Conservation (phyloP, 2,113 vertebrate species). For the Pimephales promelas region DNA sequence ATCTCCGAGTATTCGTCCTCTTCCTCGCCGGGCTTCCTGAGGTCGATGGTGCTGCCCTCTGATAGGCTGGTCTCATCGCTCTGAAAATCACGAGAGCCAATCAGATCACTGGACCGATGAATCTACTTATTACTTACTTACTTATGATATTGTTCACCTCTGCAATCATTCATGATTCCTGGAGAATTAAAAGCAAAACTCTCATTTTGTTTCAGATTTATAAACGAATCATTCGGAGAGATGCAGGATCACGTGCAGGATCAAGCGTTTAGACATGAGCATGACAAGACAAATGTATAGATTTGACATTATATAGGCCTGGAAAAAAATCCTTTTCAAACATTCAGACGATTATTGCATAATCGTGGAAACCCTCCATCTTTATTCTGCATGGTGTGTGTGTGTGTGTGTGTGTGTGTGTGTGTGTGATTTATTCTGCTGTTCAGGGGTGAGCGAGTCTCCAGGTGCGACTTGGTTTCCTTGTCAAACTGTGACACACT, state of each 20-base stretch:
- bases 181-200: not conserved
- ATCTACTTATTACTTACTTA: not conserved
- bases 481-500: constrained; percentile 21
- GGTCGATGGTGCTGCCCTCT: constrained; percentile 94
- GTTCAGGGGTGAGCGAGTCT: constrained; percentile 20
- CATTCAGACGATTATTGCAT: no score
- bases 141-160: not conserved
- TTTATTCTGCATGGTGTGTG: not conserved
- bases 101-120: constrained; percentile 41
- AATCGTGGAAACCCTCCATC: no score
- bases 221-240: not conserved
- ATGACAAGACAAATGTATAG: not conserved
- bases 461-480: not conserved
- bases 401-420: not conserved
- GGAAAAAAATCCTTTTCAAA: no score
- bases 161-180: not conserved
- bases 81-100: constrained; percentile 62
- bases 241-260: not conserved
- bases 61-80: constrained; percentile 88
- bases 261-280: not conserved
- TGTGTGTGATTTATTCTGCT: constrained; percentile 27
- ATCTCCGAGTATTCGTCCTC: constrained; percentile 89
- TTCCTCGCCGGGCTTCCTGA: constrained; percentile 90
- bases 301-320: not conserved
- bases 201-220: not conserved